Conservation (phyloP, 92 coral and sea anemone genomes). For the Muricea muricata region DNA sequence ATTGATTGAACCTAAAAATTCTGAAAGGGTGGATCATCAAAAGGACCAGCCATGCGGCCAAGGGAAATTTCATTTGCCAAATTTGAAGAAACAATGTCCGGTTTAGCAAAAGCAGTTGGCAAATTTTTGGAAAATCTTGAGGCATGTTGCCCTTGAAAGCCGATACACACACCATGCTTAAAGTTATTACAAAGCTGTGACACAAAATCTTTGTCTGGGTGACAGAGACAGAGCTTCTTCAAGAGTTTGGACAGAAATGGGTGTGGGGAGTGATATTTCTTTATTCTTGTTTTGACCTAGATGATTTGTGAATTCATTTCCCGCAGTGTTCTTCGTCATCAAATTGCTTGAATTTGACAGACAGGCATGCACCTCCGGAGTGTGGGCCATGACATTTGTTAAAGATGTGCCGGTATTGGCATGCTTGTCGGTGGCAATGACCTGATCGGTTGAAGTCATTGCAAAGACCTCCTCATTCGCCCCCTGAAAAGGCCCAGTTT, state of each 20-base stretch:
- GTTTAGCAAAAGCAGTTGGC: slow-evolving; percentile 38
- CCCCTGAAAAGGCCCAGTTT: background rate
- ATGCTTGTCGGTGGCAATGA: background rate
- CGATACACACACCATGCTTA: slow-evolving; percentile 31
- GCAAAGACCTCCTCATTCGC: slow-evolving; percentile 35
- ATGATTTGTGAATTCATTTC: background rate
- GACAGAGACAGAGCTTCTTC: slow-evolving; percentile 17
- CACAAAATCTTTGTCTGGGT: slow-evolving; percentile 47
- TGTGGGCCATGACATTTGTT: slow-evolving; percentile 46
- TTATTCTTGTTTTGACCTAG: background rate
- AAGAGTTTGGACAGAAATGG: slow-evolving; percentile 45
- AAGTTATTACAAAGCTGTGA: slow-evolving; percentile 7
- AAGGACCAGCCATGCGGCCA: slow-evolving; percentile 45
- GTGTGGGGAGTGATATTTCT: slow-evolving; percentile 37
- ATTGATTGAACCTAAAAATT: slow-evolving; percentile 23
- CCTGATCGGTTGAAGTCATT: background rate
- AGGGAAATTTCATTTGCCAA: background rate
- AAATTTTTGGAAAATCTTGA: slow-evolving; percentile 26
- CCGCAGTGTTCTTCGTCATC: background rate
- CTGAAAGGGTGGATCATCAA: slow-evolving; percentile 49
- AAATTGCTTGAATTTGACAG: background rate
- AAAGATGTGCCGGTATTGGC: slow-evolving; percentile 50
- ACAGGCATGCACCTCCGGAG: slow-evolving; percentile 47
- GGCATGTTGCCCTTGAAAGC: slow-evolving; percentile 27
- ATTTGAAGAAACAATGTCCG: slow-evolving; percentile 33